Conservation (phyloP, 2,888 invertebrate genomes). For the Pristionchus entomophagus region DNA sequence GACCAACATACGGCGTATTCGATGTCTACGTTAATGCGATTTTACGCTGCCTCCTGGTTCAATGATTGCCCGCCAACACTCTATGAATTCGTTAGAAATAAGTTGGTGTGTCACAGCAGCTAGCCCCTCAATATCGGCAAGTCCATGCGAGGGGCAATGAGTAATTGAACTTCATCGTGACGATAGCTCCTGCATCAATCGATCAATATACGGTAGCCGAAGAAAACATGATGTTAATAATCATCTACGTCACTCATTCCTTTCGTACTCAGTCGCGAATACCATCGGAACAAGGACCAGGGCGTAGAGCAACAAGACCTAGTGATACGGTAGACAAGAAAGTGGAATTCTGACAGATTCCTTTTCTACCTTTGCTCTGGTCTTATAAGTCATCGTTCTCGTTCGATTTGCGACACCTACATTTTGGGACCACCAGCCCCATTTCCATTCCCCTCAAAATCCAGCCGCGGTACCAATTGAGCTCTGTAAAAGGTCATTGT, state of each 20-base stretch:
- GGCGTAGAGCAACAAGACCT: background rate
- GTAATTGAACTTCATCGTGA: background rate
- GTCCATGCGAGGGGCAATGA: conserved; percentile 12
- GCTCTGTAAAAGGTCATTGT: no score
- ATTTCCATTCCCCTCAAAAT: no score
- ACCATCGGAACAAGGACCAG: background rate
- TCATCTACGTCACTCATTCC: background rate
- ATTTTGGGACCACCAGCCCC: no score
- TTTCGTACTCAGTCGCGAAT: background rate
- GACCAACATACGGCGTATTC: background rate
- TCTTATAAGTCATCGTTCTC: background rate
- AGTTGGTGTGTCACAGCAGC: background rate
- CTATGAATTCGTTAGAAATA: background rate
- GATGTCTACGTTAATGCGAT: conserved; percentile 2
- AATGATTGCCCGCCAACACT: background rate
- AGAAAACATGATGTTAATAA: no score
- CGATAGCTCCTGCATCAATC: background rate
- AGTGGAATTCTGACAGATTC: background rate
- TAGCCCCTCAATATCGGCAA: no score
- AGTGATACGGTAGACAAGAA: background rate
- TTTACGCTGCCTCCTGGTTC: background rate
- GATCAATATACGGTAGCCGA: background rate
- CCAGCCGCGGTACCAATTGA: no score
- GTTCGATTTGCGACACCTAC: no score
- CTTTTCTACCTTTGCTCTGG: background rate